Conservation (phyloP, 2,888 invertebrate genomes). For the Heteromurus nitidus region DNA sequence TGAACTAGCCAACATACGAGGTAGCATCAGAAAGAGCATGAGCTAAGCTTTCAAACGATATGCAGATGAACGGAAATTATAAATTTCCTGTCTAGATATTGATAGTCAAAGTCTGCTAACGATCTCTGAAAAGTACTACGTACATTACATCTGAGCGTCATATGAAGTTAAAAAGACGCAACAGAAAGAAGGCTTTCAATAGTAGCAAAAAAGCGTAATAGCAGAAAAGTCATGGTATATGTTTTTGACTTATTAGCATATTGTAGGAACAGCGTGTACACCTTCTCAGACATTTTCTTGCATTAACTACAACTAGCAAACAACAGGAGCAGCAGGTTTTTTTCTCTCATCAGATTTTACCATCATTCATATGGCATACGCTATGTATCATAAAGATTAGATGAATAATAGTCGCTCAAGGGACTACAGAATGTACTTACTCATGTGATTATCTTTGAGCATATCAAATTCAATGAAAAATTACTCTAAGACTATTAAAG, state of each 20-base stretch:
- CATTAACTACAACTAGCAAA: neutral
- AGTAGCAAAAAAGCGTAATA: conserved; percentile 43
- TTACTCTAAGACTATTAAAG: conserved; percentile 65
- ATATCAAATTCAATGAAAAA: conserved; percentile 67
- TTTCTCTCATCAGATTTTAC: conserved; percentile 57
- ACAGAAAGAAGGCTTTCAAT: conserved; percentile 46
- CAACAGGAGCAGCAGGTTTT: conserved; percentile 55
- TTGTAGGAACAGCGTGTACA: conserved; percentile 17
- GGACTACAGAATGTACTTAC: conserved; percentile 54
- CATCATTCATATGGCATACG: conserved; percentile 57
- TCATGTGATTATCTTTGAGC: conserved; percentile 64
- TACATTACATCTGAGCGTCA: conserved; percentile 65
- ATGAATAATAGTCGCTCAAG: conserved; percentile 64
- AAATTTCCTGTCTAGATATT: neutral
- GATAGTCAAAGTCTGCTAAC: too few relatives aligned
- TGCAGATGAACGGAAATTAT: neutral
- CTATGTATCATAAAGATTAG: conserved; percentile 57
- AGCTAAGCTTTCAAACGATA: neutral
- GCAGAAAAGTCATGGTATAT: conserved; percentile 29
- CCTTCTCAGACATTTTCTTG: neutral
- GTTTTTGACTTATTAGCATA: conserved; percentile 58
- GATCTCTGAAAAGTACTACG: too few relatives aligned
- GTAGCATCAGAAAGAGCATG: too few relatives aligned
- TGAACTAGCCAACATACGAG: neutral
- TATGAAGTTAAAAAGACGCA: conserved; percentile 9